Evolutionary conservation across 2,113 vertebrate genomes (phyloP).

Genomic region (Brevimyrus niger): DNA sequence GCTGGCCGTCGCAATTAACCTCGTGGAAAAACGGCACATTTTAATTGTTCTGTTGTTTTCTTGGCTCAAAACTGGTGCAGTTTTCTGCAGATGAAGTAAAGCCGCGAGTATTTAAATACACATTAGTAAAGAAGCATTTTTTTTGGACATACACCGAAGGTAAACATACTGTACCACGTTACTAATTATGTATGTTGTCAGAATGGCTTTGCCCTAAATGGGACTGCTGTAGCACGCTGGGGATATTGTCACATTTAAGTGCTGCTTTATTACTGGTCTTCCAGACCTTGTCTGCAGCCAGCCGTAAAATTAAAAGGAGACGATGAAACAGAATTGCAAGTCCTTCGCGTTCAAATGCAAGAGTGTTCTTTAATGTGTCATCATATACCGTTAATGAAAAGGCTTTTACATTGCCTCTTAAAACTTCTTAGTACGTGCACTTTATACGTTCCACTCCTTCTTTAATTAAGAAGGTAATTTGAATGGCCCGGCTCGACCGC

Average conservation of each 20-base stretch:
- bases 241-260: not conserved
- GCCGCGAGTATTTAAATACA: not conserved
- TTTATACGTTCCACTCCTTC: not conserved
- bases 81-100: not conserved
- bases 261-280: not conserved
- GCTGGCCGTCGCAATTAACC: not conserved
- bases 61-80: not conserved
- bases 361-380: not conserved
- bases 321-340: not conserved
- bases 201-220: not conserved
- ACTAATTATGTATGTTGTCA: not conserved
- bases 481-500: not conserved
- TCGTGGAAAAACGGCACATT: not conserved
- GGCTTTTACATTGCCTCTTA: not conserved
- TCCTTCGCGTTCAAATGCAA: not conserved
- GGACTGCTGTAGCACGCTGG: not conserved
- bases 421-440: not conserved
- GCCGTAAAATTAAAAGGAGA: not conserved
- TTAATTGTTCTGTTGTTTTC: not conserved
- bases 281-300: not conserved
- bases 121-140: not conserved
- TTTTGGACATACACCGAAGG: not conserved
- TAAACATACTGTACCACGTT: not conserved
- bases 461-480: constrained; percentile 3
- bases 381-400: constrained; percentile 5